Evolutionary conservation across 2,113 vertebrate genomes (phyloP).

Genomic region (Bujurquina vittata): DNA sequence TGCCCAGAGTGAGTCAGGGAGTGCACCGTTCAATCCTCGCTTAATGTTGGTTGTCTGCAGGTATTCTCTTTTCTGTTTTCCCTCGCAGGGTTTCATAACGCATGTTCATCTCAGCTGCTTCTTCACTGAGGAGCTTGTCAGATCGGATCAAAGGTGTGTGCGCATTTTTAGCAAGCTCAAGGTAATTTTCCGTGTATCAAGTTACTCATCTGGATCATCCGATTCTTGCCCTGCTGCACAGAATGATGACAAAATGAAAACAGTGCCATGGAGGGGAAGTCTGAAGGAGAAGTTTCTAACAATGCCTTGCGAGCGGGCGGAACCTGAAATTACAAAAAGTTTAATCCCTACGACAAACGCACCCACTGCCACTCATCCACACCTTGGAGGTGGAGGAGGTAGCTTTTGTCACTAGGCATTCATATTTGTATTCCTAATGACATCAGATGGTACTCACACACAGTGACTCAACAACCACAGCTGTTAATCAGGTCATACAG

Average conservation of each 20-base stretch:
- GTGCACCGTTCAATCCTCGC: not conserved
- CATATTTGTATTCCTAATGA: not conserved
- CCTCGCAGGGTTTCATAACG: not conserved
- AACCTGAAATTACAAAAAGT: not conserved
- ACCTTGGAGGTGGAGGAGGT: not conserved
- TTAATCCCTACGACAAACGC: slow-evolving; percentile 7
- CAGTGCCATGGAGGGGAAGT: not conserved
- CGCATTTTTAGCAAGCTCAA: not conserved
- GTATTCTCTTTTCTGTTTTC: not conserved
- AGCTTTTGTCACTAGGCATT: not conserved
- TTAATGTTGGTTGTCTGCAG: not conserved
- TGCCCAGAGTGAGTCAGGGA: not conserved
- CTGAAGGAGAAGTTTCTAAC: not conserved
- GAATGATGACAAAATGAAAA: not conserved
- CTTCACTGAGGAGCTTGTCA: not conserved
- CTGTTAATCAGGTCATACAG: not conserved
- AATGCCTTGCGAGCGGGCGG: rapidly evolving
- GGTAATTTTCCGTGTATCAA: not conserved
- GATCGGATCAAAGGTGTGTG: not conserved
- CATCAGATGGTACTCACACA: not conserved
- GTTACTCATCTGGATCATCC: not conserved
- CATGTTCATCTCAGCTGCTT: not conserved
- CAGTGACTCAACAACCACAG: not conserved
- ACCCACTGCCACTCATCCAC: not conserved
- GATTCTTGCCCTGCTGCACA: not conserved